Evolutionary conservation across 2,888 invertebrate species (phyloP), one percentile per base, ranked within the genome.

Genomic region (Stratiomys singularior): DNA sequence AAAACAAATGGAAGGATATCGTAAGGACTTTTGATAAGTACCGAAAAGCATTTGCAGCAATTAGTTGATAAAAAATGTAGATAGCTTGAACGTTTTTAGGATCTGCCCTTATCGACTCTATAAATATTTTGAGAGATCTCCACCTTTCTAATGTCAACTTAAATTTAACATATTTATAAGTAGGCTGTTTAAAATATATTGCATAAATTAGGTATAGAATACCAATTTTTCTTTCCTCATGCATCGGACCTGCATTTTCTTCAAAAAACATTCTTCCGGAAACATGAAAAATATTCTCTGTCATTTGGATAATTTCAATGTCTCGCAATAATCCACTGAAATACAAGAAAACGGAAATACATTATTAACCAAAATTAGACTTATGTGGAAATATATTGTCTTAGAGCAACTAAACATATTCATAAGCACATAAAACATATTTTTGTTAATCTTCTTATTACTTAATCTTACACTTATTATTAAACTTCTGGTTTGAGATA

Each of bases 151-250:
- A 9, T 27, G 78, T 79, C 0, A 80, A 23, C 11, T 77, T 72
- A 30, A 81, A 79, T 78, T 81, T 81, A 18, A 78, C 77, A 27
- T 69, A 80, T 9, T 77, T 25, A 27, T 79, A 74, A 0, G 79
- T 64, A 9, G 81, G 81, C 52, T 81, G 81, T 58, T 81, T 80
- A 27, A 76, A 80, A 76, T 80, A 81, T 0, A 81, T 25, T 15
- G 79, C 72, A 52, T 81, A 81, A 27, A 81, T 52, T 11, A 81
- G 27, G 69, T 80, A 81, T 1, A 81, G 37, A 1, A 77, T 67
- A 21, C 79, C 80, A 44, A 81, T 63, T 58, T 18, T 25, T 23
- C 30, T 3, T 11, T 27, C 46, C 1, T 67, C 52, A 23, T 23
- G 63, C 1, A 9, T 21, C 0, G 13, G 37, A 15, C 21, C 13